Percentiles rank a stretch among this genome's conserved stretches.
Conservation (phyloP, 2,797 vertebrate species). For the Acanthiza pusilla region DNA sequence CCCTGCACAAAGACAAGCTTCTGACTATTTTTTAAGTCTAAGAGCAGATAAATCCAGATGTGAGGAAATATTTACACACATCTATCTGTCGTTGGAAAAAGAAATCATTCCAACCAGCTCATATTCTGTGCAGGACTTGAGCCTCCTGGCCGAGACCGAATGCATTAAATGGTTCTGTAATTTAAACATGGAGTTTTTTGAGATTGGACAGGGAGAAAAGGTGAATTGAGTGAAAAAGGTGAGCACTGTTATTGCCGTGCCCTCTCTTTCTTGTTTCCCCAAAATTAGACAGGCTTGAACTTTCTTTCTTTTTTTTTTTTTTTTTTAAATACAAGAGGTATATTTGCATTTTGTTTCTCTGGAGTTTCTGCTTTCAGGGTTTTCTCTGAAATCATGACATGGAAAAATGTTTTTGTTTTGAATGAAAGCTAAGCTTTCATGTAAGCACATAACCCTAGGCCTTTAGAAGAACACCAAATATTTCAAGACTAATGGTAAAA, state of each 20-base stretch:
- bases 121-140: neutral
- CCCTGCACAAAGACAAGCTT: neutral
- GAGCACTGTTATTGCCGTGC: neutral
- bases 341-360: neutral
- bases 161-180: neutral
- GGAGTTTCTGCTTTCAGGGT: neutral
- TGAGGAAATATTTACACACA: neutral
- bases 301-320: neutral
- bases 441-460: neutral
- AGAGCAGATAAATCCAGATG: neutral
- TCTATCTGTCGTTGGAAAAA: neutral
- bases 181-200: neutral
- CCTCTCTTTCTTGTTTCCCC: neutral
- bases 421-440: neutral
- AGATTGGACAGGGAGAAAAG: neutral
- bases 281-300: neutral
- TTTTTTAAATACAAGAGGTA: neutral
- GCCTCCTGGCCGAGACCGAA: neutral
- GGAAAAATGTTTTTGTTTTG: slow-evolving; percentile 4
- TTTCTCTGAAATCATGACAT: neutral
- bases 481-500: neutral
- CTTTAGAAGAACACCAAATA: neutral
- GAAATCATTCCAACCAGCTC: neutral
- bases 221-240: neutral
- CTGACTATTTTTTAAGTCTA: neutral